Evolutionary conservation across 2,888 invertebrate species (phyloP), one percentile per base, ranked within the genome.

Genomic region (Apocheima hispidaria): DNA sequence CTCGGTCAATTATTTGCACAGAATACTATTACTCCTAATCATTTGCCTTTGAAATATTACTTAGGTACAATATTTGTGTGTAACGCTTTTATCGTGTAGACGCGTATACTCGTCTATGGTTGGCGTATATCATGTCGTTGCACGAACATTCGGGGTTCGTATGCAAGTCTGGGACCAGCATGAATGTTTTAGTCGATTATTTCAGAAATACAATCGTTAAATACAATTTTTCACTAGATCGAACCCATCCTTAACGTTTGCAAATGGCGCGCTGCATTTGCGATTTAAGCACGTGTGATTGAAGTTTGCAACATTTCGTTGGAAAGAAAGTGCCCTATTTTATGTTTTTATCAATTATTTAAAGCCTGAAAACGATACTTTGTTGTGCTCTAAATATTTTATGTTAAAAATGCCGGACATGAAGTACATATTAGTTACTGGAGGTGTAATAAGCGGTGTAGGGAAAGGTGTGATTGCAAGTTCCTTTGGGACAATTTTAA

Each of bases 391-490:
- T 21, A 21, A 0, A 35, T 7, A 4, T 30, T 14, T 26, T 23
- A 5, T 12, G 9, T n/a, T 16, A 26, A 75, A 60, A 63, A 88
- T 90, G 88, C 83, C 87, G 53, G 91, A 91, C 70, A 98, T 99
- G 98, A 99, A 99, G 89, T 99, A 99, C 86, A 98, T 99, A 80
- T 94, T 99, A 74, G 99, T 99, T 26, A 99, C 99, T 60, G 99
- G 99, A 57, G 99, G 99, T 77, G 99, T 99, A 51, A 99, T 99
- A 72, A 99, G 99, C 93, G 99, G 99, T 49, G 98, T 99, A 58
- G 99, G 99, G 35, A 99, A 99, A 94, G 98, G 98, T 71, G 98
- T 98, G 36, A 98, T 98, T 68, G 97, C 98, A 36, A 98, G 98
- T 88, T 98, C 98, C 33, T 97, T 99, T 88, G 99, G 99, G 46